Conservation (phyloP, 2,888 invertebrate genomes). For the Campoplex nolae region DNA sequence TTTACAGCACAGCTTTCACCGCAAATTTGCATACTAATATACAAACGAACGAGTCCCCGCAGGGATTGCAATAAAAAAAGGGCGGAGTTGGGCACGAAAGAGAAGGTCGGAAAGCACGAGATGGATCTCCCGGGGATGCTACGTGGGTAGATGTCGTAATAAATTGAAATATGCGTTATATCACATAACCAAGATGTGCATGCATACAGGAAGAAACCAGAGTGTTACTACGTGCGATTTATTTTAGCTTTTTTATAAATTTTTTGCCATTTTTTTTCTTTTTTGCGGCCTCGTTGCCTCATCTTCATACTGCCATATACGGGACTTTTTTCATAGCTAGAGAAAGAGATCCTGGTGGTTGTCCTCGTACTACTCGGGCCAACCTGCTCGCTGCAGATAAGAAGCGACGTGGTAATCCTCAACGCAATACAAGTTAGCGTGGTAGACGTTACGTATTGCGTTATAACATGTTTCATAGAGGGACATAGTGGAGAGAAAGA, state of each 20-base stretch:
- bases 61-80: slow-evolving; percentile 46
- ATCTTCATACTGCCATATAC: slow-evolving; percentile 42
- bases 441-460: slow-evolving; percentile 81
- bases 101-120: slow-evolving; percentile 19
- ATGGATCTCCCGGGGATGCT: slow-evolving; percentile 49
- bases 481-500: slow-evolving; percentile 6
- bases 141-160: slow-evolving; percentile 72
- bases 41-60: slow-evolving; percentile 47
- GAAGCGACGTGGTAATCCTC: slow-evolving; percentile 82
- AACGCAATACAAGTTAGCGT: slow-evolving; percentile 82
- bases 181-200: slow-evolving; percentile 37
- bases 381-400: slow-evolving; percentile 80
- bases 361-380: slow-evolving; percentile 61
- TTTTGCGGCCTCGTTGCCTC: slow-evolving; percentile 34
- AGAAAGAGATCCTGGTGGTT: slow-evolving; percentile 35
- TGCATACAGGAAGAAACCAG: slow-evolving; percentile 25
- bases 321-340: slow-evolving; percentile 69
- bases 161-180: slow-evolving; percentile 80
- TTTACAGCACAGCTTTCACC: slow-evolving; percentile 33
- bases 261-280: slow-evolving; percentile 7
- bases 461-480: slow-evolving; percentile 69
- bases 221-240: slow-evolving; percentile 49
- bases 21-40: slow-evolving; percentile 46
- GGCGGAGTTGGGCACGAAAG: not conserved
- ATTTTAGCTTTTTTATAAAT: slow-evolving; percentile 13